Evolutionary conservation across 35 echinoderm and acorn worm genomes (phyloP).

Genomic region (Stichopus chloronotus): DNA sequence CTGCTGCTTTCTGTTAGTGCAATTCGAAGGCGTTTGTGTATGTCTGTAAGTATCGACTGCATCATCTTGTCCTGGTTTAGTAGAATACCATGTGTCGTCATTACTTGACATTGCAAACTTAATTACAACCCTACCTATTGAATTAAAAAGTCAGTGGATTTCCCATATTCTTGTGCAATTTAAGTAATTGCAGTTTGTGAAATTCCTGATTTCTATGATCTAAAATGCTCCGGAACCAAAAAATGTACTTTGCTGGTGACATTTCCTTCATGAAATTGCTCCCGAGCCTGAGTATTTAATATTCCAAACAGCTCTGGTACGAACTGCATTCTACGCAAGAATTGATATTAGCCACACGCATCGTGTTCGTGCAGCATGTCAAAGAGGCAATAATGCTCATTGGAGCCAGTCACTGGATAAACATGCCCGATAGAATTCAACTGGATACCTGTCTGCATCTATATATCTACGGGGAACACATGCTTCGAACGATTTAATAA

Average conservation of each 20-base stretch:
- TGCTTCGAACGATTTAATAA: neutral
- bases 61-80: neutral
- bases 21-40: neutral
- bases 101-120: neutral
- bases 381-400: no score
- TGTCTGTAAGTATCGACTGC: neutral
- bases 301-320: conserved; percentile 15
- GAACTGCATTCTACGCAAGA: no score
- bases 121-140: neutral
- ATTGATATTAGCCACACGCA: no score
- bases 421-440: no score
- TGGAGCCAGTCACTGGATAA: no score
- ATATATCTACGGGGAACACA: neutral
- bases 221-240: conserved; percentile 8
- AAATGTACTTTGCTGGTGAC: conserved; percentile 20
- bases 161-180: neutral
- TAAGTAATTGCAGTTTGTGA: neutral
- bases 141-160: neutral
- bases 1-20: no score
- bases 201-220: conserved; percentile 13
- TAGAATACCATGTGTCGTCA: neutral
- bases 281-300: conserved; percentile 34
- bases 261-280: conserved; percentile 41
- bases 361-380: no score
- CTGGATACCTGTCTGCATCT: neutral